Evolutionary conservation across 35 echinoderm and acorn worm genomes (phyloP).

Genomic region (Ophiothrix spiculata): DNA sequence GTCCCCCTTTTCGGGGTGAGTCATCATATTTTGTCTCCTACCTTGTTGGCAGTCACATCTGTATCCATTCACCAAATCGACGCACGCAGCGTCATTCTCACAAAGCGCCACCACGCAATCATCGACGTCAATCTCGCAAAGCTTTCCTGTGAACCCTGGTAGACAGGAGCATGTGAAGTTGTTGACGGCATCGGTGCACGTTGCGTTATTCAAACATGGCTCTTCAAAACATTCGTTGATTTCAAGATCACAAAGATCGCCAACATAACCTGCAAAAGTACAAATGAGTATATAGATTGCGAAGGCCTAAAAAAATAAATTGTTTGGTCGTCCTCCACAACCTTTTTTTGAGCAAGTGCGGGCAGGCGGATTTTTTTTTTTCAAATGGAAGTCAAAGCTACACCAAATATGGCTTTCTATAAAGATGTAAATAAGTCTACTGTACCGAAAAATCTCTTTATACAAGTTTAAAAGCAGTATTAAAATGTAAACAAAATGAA

Average conservation of each 20-base stretch:
- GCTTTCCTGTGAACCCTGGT: constrained; percentile 32
- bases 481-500: no score
- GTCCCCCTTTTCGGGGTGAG: no score
- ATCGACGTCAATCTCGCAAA: constrained; percentile 11
- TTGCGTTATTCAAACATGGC: constrained; percentile 31
- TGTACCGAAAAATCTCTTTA: no score
- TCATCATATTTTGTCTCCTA: no score
- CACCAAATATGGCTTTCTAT: no score
- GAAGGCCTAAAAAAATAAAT: constrained; percentile 13
- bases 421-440: no score
- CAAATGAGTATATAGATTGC: constrained; percentile 20
- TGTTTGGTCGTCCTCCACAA: no score
- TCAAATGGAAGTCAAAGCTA: no score
- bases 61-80: constrained; percentile 1
- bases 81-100: constrained; percentile 13
- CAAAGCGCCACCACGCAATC: not conserved
- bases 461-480: no score
- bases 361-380: no score
- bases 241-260: not conserved
- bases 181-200: constrained; percentile 33
- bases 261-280: not conserved
- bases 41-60: not conserved
- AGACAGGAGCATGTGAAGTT: constrained; percentile 21
- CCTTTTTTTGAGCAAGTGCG: no score
- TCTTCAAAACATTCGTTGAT: constrained; percentile 43